Percentiles rank a stretch among this genome's conserved stretches.
phyloP scores from a whole-genome alignment of 2,888 invertebrate species.

The Tetheella fluctuosa region DNA sequence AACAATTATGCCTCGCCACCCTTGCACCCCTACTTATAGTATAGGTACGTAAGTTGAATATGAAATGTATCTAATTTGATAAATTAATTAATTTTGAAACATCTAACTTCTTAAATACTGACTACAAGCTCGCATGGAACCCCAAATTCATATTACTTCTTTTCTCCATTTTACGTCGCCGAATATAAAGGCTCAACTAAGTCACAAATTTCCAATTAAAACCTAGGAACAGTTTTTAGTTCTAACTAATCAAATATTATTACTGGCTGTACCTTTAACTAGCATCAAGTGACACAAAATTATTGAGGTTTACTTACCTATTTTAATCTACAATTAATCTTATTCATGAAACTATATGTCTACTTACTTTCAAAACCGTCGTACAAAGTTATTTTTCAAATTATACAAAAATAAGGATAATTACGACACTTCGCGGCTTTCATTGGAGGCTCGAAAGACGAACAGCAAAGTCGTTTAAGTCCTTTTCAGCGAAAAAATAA shows the following conservation, averaged over 20 bases:
- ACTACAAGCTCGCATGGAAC: no score
- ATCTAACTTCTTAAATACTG: no score
- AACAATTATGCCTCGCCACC: constrained; percentile 20
- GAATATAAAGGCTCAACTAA: no score
- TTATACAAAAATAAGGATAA: constrained; percentile 61
- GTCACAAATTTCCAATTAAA: no score
- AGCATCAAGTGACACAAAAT: no score
- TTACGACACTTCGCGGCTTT: constrained; percentile 81
- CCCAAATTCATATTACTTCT: no score
- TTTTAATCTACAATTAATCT: no score
- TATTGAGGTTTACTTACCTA: no score
- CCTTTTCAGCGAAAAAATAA: constrained; percentile 74
- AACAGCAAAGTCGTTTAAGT: constrained; percentile 80
- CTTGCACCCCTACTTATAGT: constrained; percentile 11
- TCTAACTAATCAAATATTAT: no score
- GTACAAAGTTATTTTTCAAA: constrained; percentile 25
- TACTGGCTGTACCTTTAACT: no score
- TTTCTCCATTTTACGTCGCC: neutral
- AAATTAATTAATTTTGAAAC: neutral
- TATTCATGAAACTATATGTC: no score
- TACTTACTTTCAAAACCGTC: constrained; percentile 28
- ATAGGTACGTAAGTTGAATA: neutral
- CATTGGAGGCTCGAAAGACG: constrained; percentile 72
- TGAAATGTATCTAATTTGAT: neutral
- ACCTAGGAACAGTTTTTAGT: no score